Percentiles rank a stretch among this genome's conserved stretches.
These are phyloP conservation scores for Sebastes oblongus DNA, from an alignment of 2,797 vertebrate genomes.

Conservation along the genomic window DNA sequence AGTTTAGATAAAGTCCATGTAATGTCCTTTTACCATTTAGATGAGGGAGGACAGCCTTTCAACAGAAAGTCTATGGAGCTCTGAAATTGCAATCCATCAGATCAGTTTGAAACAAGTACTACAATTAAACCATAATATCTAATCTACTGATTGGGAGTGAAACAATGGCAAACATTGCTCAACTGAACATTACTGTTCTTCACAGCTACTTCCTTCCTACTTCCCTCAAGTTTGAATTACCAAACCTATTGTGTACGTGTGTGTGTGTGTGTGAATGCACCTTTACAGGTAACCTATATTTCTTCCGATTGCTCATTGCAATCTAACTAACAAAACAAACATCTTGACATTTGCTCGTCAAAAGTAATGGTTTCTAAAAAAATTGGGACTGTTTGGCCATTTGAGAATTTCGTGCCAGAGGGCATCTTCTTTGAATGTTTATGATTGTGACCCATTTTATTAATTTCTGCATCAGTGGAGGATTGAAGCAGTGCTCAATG, in stretches of 20 bases:
- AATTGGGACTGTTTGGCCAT: not conserved
- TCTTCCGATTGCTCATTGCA: not conserved
- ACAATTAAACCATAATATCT: not conserved
- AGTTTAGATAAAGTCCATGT: no score
- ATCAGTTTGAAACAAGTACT: not conserved
- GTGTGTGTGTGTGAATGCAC: not conserved
- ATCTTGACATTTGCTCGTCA: not conserved
- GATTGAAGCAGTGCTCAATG: not conserved
- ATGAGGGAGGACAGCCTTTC: not conserved
- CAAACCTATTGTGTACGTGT: not conserved
- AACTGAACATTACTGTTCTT: not conserved
- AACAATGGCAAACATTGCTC: not conserved
- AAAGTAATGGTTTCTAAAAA: not conserved
- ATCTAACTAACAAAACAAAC: not conserved
- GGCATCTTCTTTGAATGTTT: slow-evolving; percentile 7
- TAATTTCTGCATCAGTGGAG: slow-evolving; percentile 18
- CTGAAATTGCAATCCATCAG: not conserved
- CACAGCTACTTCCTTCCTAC: not conserved
- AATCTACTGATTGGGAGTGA: not conserved
- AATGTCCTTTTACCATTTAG: no score
- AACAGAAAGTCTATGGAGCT: not conserved
- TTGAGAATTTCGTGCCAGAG: not conserved
- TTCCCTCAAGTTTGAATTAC: not conserved
- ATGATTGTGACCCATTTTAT: slow-evolving; percentile 11
- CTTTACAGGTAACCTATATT: not conserved